A percentile compares a stretch with the other conserved stretches of the same genome.
Evolutionary conservation across 1,140 invertebrate genomes (phyloP).

Genomic region (Sarcophaga peregrina): DNA sequence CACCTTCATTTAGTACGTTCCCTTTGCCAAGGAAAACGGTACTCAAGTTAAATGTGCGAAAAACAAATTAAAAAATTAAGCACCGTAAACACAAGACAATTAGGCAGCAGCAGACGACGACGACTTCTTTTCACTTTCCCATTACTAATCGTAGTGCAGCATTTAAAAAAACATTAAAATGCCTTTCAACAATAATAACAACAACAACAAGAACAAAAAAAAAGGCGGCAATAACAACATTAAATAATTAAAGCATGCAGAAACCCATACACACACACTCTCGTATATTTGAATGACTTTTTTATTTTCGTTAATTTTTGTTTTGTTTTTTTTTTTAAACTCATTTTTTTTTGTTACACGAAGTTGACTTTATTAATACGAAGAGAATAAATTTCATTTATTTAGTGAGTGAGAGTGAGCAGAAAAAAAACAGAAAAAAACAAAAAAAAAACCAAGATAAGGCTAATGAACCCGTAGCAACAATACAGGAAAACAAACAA

Average conservation of each 20-base stretch:
- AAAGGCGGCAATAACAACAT: neutral
- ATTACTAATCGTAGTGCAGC: neutral
- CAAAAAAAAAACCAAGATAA: neutral
- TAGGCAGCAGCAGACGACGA: too few species aligned
- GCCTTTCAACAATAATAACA: neutral
- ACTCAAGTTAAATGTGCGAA: too few species aligned
- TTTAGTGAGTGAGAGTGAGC: too few species aligned
- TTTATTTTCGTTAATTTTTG: neutral
- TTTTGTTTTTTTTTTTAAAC: neutral
- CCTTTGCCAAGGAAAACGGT: too few species aligned
- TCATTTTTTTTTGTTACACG: neutral
- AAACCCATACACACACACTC: neutral
- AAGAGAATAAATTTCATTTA: too few species aligned
- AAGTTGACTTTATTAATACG: neutral
- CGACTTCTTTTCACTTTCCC: neutral
- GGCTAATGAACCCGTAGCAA: constrained; percentile 36
- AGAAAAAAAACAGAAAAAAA: too few species aligned
- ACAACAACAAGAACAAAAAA: neutral
- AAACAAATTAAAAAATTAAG: neutral
- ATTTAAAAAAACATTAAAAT: neutral
- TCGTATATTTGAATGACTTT: neutral
- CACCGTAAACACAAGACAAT: neutral
- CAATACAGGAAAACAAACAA: constrained; percentile 7
- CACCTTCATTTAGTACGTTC: too few species aligned
- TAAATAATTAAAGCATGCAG: neutral